Base-by-base conservation (phyloP, 2,113 vertebrate species). In the Gasterosteus aculeatus region DNA sequence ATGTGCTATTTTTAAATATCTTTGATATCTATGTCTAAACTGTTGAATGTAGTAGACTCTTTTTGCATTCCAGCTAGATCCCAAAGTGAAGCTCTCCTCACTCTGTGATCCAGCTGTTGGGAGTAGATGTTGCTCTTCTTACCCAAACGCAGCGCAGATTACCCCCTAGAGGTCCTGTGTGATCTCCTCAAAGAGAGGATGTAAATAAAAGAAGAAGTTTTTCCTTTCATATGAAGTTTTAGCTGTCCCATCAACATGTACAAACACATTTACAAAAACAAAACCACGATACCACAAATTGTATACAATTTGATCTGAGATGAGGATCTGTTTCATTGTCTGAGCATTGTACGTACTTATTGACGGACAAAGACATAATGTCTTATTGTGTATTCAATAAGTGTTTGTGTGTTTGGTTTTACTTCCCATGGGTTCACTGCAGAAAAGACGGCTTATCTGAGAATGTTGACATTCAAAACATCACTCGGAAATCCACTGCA, bases 401-500 rank as follows among this genome's bases (percentile, higher is more conserved):
- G 41, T 63, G 4, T 70, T 46, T 62, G 5, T 47, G 38, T 69
- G 35, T 66, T 70, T 79, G 60, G 53, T 41, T 81, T 31, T 58
- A 35, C 75, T 53, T 76, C 79, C 72, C 74, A 16, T 60, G 71
- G 73, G 64, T 74, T 83, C 58, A 56, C 0, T 35, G 64, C 39
- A 53, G 56, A 75, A 80, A 69, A 68, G 35, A 70, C 31, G 12
- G 49, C 51, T 85, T 75, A 82, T 87, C 78, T 83, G 54, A 83
- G 72, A 70, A 83, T 78, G 64, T 72, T 92, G 84, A 87, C 67
- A 78, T 91, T 92, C 72, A 57, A 80, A 73, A 69, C 85, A 85
- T 84, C 82, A 70, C 61, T 87, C 81, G 78, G 64, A 75, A 78
- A 90, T 56, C 71, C 82, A 72, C 63, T 8, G 7, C 65, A 76